These are phyloP conservation scores for Sesia apiformis DNA, from an alignment of 2,888 invertebrate species.

Conservation along the genomic window DNA sequence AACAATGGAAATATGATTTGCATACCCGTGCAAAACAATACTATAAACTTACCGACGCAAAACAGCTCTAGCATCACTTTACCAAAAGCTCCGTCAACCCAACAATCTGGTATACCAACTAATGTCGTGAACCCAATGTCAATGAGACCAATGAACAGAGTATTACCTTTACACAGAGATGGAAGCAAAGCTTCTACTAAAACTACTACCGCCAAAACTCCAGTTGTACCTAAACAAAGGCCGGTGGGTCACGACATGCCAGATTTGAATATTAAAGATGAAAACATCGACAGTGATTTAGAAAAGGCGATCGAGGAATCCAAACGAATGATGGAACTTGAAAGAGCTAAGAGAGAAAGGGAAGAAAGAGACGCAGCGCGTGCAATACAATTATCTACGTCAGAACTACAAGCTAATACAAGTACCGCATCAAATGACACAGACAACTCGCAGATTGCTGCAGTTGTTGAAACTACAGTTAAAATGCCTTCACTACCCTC, in stretches of 20 bases:
- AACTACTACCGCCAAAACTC: slow-evolving; percentile 34
- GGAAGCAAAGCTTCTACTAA: slow-evolving; percentile 62
- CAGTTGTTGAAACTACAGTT: slow-evolving; percentile 23
- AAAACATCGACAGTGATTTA: slow-evolving; percentile 66
- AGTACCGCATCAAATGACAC: slow-evolving; percentile 28
- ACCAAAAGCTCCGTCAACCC: slow-evolving; percentile 76
- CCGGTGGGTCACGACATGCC: slow-evolving; percentile 67
- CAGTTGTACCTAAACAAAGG: slow-evolving; percentile 41
- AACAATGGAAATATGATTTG: slow-evolving; percentile 55
- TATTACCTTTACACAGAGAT: slow-evolving; percentile 83
- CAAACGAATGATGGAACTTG: slow-evolving; percentile 65
- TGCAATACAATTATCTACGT: slow-evolving; percentile 49
- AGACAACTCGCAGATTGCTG: slow-evolving; percentile 21
- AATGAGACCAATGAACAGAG: slow-evolving; percentile 84
- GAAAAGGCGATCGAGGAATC: slow-evolving; percentile 69
- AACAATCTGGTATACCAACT: slow-evolving; percentile 78
- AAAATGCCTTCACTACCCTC: slow-evolving; percentile 56
- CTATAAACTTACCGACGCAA: slow-evolving; percentile 65
- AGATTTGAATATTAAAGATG: slow-evolving; percentile 66
- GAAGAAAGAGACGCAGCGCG: slow-evolving; percentile 57
- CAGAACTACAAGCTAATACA: slow-evolving; percentile 46
- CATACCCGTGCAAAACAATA: slow-evolving; percentile 58
- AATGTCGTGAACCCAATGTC: slow-evolving; percentile 82
- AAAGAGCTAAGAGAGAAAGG: slow-evolving; percentile 57
- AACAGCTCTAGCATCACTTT: slow-evolving; percentile 74